phyloP scores from a whole-genome alignment of 37 sponge, comb jelly and placozoan species.

The Corticium candelabrum region DNA sequence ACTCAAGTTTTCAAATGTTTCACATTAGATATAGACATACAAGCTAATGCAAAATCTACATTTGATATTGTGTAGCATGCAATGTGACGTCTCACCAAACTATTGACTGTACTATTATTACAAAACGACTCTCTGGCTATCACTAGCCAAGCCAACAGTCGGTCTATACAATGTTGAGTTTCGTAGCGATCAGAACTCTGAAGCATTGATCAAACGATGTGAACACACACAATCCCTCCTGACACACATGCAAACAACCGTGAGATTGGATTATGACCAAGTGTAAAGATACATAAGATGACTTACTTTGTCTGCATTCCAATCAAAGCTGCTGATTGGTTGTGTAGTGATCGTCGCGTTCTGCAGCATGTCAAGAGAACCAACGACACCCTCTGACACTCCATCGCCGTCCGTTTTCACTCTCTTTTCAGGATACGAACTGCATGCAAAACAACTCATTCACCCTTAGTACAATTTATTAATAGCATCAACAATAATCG shows the following conservation, averaged over 20 bases:
- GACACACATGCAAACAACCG: constrained; percentile 11
- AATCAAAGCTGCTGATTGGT: constrained; percentile 91
- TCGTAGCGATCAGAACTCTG: constrained; percentile 86
- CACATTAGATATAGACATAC: too few species aligned
- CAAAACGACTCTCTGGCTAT: too few species aligned
- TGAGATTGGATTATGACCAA: neutral
- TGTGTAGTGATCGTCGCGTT: constrained; percentile 89
- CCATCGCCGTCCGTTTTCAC: constrained; percentile 49
- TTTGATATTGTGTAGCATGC: neutral
- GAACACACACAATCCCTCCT: constrained; percentile 91
- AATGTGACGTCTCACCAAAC: neutral
- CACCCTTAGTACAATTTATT: neutral
- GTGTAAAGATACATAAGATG: neutral
- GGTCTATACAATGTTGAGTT: constrained; percentile 75
- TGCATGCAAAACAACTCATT: too few species aligned
- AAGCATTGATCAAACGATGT: constrained; percentile 94
- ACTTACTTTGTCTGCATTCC: constrained; percentile 93
- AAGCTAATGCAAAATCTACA: too few species aligned
- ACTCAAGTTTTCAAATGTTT: too few species aligned
- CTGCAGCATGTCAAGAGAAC: constrained; percentile 73
- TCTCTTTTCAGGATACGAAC: constrained; percentile 76
- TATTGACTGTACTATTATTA: too few species aligned
- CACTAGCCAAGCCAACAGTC: too few species aligned
- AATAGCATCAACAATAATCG: neutral
- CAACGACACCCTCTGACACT: constrained; percentile 65